These are phyloP conservation scores for Ptilodon capucinus DNA, from an alignment of 2,888 invertebrate genomes.

Conservation along the genomic window DNA sequence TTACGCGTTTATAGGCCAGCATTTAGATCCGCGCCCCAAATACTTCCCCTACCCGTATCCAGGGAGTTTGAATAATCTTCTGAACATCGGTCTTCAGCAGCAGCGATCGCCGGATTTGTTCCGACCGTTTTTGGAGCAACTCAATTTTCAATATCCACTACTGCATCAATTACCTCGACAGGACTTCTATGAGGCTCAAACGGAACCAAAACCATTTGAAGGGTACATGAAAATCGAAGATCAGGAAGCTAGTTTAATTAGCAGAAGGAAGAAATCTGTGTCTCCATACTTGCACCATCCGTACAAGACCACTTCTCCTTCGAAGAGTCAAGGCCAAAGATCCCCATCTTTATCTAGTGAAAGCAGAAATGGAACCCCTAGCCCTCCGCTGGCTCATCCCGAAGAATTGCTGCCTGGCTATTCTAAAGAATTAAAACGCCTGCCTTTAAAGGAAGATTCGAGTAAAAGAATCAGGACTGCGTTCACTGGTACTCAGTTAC, in stretches of 20 bases:
- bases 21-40: slow-evolving; percentile 65
- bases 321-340: slow-evolving; percentile 68
- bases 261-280: slow-evolving; percentile 66
- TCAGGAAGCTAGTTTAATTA: slow-evolving; percentile 59
- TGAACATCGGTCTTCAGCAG: slow-evolving; percentile 85
- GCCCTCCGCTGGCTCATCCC: slow-evolving; percentile 74
- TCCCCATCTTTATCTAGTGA: slow-evolving; percentile 71
- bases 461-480: slow-evolving; percentile 96
- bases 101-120: slow-evolving; percentile 75
- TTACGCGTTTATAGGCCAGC: slow-evolving; percentile 64
- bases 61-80: slow-evolving; percentile 85
- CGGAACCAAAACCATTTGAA: slow-evolving; percentile 53
- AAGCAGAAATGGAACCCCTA: slow-evolving; percentile 82
- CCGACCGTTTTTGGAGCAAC: slow-evolving; percentile 72
- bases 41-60: slow-evolving; percentile 85
- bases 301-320: slow-evolving; percentile 65
- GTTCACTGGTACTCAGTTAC: slow-evolving; percentile 94
- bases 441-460: slow-evolving; percentile 84
- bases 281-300: slow-evolving; percentile 73
- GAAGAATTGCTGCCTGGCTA: slow-evolving; percentile 74
- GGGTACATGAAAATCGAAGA: slow-evolving; percentile 62
- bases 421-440: slow-evolving; percentile 68
- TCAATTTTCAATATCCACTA: slow-evolving; percentile 69
- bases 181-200: slow-evolving; percentile 54
- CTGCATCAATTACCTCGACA: slow-evolving; percentile 70